Conservation (phyloP, 2,888 invertebrate species). For the Orgyia antiqua region DNA sequence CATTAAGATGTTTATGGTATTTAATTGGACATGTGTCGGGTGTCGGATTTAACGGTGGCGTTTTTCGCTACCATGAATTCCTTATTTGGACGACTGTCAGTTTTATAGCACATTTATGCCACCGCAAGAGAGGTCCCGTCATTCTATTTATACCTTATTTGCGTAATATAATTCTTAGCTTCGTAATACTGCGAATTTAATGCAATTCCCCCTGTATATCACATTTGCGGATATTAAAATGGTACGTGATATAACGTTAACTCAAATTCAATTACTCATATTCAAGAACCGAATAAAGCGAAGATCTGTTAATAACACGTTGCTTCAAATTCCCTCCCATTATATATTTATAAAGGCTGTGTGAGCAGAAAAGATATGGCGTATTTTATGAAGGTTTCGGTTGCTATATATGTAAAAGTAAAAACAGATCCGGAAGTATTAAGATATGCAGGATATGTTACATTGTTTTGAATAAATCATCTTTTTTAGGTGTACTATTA, state of each 20-base stretch:
- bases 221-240: conserved; percentile 17
- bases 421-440: conserved; percentile 33
- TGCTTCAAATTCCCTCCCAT: conserved; percentile 10
- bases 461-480: conserved; percentile 36
- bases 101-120: conserved; percentile 8
- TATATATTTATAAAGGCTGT: conserved; percentile 16
- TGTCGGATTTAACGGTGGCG: conserved; percentile 32
- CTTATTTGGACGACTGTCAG: conserved; percentile 29
- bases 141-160: conserved; percentile 13
- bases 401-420: conserved; percentile 30
- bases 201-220: conserved; percentile 9
- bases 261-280: conserved; percentile 9
- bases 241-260: conserved; percentile 11
- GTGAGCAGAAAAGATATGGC: conserved; percentile 13
- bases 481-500: conserved; percentile 91
- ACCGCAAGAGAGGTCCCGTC: conserved; percentile 11
- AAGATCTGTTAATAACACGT: conserved; percentile 9
- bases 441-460: conserved; percentile 31
- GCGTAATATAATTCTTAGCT: conserved; percentile 10
- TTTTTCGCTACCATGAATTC: conserved; percentile 24
- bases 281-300: background rate
- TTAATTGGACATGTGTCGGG: conserved; percentile 41
- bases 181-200: no score
- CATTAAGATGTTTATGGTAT: conserved; percentile 29
- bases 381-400: conserved; percentile 25